Evolutionary conservation across 35 echinoderm and acorn worm species (phyloP).

Genomic region (Strongylocentrotus purpuratus): DNA sequence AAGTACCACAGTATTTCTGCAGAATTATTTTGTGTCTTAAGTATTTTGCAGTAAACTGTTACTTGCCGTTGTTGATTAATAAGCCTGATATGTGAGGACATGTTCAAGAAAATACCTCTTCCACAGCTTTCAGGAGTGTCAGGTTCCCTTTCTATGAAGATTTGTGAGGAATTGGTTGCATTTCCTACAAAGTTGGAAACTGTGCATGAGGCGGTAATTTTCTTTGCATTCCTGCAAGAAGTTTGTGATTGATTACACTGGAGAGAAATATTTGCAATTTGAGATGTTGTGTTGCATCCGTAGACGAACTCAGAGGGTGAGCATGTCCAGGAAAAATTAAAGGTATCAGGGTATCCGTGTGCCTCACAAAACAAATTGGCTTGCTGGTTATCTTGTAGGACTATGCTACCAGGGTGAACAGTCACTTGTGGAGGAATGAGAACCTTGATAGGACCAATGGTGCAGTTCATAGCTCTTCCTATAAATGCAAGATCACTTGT

Average conservation of each 20-base stretch:
- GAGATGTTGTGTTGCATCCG: not conserved
- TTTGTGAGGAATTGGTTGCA: not conserved
- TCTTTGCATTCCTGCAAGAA: not conserved
- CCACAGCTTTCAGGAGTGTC: not conserved
- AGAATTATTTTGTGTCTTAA: not conserved
- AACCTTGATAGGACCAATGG: not conserved
- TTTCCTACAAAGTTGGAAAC: not conserved
- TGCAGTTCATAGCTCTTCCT: not conserved
- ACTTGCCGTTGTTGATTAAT: not conserved
- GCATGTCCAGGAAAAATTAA: not conserved
- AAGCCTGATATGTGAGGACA: not conserved
- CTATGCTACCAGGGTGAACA: not conserved
- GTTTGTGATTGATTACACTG: not conserved
- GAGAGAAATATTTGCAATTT: not conserved
- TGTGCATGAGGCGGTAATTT: not conserved
- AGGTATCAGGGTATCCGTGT: not conserved
- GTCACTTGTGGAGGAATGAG: not conserved
- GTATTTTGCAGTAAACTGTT: not conserved
- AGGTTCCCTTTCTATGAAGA: not conserved
- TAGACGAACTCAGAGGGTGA: not conserved
- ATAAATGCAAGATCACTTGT: constrained; percentile 3
- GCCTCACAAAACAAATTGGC: not conserved
- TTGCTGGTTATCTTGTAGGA: not conserved
- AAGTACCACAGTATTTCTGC: not conserved
- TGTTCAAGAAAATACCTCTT: not conserved